Base-by-base conservation (phyloP, 2,113 vertebrate genomes). In the Chunga burmeisteri region DNA sequence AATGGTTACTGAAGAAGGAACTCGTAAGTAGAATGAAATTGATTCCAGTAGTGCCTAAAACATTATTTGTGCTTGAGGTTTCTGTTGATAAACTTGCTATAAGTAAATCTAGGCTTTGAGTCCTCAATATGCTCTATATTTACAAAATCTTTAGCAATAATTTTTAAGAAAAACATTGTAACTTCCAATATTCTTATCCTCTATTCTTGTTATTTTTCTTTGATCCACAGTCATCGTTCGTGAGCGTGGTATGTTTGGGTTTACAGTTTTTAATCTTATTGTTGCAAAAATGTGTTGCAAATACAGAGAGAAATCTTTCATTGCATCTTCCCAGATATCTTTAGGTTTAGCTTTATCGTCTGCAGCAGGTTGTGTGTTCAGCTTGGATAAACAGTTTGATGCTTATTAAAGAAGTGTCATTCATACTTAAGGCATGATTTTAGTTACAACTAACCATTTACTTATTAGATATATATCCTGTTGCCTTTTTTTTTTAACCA, bases 1-100 rank as follows among this genome's bases (percentile, higher is more conserved):
- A 72, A 99, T 99, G 99, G 99, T 99, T 62, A 99, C 99, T 83
- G 99, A 99, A 97, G 99, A 99, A 96, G 99, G 99, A 97, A 99
- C 99, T 98, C 98, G 99, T 99, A 99, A 99, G 99, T 99, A 86
- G 49, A 68, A 86, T 42, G 18, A 93, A 95, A 95, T 71, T 80
- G 55, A 90, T 95, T 92, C 47, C 92, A 65, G 29, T 75, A 81
- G 36, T 53, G n/a, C 63, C 96, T 95, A 44, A 95, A 92, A 84
- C n/a, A 32, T 78, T 90, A 86, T 81, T 83, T 85, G 15, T 83
- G 10, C 84, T 94, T 42, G 34, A 92, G 74, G 66, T 49, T 86
- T 95, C 81, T 90, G 20, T 91, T 83, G 14, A 53, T 90, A 94
- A 78, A 83, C 50, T 92, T 84, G 44, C 16, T 50, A 40, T 61